phyloP scores from a whole-genome alignment of 2,797 vertebrate species.

The Gallinago nigripennis region DNA sequence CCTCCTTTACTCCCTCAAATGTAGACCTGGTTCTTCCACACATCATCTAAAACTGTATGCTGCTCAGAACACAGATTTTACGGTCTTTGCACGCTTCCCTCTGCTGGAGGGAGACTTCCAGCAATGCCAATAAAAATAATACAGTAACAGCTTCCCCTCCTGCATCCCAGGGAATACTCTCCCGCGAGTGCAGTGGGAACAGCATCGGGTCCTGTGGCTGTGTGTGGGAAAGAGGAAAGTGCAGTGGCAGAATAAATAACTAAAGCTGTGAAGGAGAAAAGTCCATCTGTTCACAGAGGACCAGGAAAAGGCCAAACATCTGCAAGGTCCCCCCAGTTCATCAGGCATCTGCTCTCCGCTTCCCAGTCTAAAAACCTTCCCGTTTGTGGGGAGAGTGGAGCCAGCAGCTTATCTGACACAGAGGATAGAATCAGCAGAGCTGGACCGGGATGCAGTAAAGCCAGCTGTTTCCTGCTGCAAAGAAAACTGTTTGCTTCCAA shows the following conservation, averaged over 20 bases:
- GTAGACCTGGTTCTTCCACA: neutral
- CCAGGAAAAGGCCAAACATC: constrained; percentile 58
- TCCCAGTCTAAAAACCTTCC: constrained; percentile 14
- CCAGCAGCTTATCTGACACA: constrained; percentile 35
- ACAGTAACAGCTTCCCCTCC: neutral
- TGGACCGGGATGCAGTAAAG: neutral
- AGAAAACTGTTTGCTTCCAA: neutral
- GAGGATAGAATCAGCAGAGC: neutral
- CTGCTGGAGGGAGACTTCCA: neutral
- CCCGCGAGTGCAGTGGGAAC: neutral
- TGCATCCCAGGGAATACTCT: neutral
- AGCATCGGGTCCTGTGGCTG: neutral
- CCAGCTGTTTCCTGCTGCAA: constrained; percentile 8
- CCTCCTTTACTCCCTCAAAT: neutral
- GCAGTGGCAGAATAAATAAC: constrained; percentile 48
- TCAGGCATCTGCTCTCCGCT: constrained; percentile 40
- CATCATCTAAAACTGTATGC: accelerated
- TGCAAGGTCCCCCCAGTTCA: constrained; percentile 56
- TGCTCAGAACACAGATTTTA: neutral
- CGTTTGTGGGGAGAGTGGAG: neutral
- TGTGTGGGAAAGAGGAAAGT: constrained; percentile 54
- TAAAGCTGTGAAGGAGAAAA: constrained; percentile 49
- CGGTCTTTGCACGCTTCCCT: neutral
- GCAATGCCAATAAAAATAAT: constrained; percentile 16
- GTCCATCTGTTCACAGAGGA: constrained; percentile 11